Evolutionary conservation across 2,888 invertebrate species (phyloP), one percentile per base, ranked within the genome.

Genomic region (Clepsis dumicolana): DNA sequence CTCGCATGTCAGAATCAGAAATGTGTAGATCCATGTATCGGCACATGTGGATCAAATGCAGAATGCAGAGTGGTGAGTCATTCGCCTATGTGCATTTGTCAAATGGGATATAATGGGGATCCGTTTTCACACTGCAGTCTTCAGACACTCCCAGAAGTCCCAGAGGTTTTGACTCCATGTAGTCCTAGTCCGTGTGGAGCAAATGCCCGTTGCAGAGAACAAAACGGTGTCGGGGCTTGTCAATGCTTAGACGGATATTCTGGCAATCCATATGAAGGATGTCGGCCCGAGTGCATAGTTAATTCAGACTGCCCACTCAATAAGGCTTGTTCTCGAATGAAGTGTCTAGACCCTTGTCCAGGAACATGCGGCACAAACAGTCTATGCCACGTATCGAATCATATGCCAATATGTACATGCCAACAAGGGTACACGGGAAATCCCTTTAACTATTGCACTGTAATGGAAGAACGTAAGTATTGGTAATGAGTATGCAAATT

Each of bases 211-310:
- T 96, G 96, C 77, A 91, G 94, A 79, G 94, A 95, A 82, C 93
- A 94, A 75, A 94, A 94, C 72, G 93, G 94, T 44, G 94, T 96
- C 76, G 96, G 96, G 10, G 94, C 96, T 32, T 96, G 96, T 78
- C 95, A 95, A 68, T 96, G 96, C 77, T 84, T 94, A 56, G 94
- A 94, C 29, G 94, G 93, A 4, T 96, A 94, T 79, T 94, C 95
- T 72, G 97, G 97, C 71, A 96, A 97, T 88, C 97, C 97, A 8
- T 96, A 96, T 82, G 96, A 96, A 87, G 96, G 96, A 38, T 97
- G 97, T 82, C 94, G 96, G 70, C 96, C 96, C 8, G 96, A 97
- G 88, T 97, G 97, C 81, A 89, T 95, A 0, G 88, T 96, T 4
- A 96, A 96, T 85, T 95, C 96, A 0, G 97, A 97, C 80, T 97